These are phyloP conservation scores for Oreochromis mossambicus DNA, from an alignment of 2,797 vertebrate genomes.

Conservation along the genomic window DNA sequence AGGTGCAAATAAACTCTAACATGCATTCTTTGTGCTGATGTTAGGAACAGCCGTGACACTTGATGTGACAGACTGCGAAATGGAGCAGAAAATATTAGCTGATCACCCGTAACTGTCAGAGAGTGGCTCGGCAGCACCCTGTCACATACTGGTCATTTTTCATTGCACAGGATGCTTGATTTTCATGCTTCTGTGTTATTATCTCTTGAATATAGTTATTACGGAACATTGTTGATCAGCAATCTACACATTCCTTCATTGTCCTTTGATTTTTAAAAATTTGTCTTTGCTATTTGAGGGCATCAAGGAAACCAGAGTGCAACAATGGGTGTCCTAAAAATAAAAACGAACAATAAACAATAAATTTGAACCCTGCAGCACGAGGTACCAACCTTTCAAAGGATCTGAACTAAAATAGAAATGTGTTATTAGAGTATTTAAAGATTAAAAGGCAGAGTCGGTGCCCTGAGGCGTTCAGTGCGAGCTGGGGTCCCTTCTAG, in stretches of 20 bases:
- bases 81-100: conserved; percentile 61
- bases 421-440: conserved; percentile 50
- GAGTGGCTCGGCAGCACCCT: conserved; percentile 6
- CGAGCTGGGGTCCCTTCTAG: conserved; percentile 12
- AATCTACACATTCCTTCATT: neutral
- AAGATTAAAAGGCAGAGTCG: conserved; percentile 50
- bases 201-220: neutral
- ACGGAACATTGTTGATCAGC: neutral
- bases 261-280: neutral
- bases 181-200: neutral
- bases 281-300: neutral
- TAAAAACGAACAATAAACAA: conserved; percentile 13
- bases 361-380: conserved; percentile 8
- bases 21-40: conserved; percentile 58
- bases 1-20: conserved; percentile 39
- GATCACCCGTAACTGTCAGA: conserved; percentile 46
- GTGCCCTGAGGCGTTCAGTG: conserved; percentile 34
- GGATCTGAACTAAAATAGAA: conserved; percentile 36
- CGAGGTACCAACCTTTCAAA: conserved; percentile 2
- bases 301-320: conserved; percentile 2
- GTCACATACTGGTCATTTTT: conserved; percentile 23
- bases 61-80: conserved; percentile 65
- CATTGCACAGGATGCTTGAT: neutral
- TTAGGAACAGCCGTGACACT: conserved; percentile 38
- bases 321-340: conserved; percentile 24